Conservation (phyloP, 2,888 invertebrate genomes). For the Omphaloscelis lunosa region DNA sequence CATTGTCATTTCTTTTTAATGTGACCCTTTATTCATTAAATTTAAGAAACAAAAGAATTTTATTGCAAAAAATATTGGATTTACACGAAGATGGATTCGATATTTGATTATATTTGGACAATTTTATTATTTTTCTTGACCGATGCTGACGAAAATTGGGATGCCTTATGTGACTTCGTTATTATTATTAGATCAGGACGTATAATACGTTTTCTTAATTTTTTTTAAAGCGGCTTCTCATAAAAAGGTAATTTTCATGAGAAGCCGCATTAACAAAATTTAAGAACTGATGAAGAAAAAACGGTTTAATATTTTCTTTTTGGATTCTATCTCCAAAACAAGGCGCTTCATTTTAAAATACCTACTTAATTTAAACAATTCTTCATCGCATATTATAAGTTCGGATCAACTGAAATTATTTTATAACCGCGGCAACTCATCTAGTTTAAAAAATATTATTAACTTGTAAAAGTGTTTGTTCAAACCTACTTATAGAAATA, state of each 20-base stretch:
- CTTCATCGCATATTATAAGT: background rate
- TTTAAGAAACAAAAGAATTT: background rate
- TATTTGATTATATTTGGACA: background rate
- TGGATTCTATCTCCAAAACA: background rate
- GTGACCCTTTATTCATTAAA: conserved; percentile 4
- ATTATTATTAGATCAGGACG: background rate
- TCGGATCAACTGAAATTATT: background rate
- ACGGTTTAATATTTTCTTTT: background rate
- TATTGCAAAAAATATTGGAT: no score
- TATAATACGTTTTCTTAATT: no score
- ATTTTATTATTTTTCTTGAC: background rate
- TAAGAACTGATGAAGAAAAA: background rate
- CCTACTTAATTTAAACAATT: no score
- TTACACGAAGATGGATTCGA: background rate
- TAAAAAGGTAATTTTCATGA: no score
- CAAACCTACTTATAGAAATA: no score
- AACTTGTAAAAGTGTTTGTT: no score
- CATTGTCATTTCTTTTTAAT: conserved; percentile 21
- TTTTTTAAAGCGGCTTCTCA: no score
- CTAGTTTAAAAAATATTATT: no score
- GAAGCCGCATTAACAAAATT: background rate
- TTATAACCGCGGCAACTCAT: background rate
- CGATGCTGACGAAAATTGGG: background rate
- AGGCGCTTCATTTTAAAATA: background rate
- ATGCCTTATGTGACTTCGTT: background rate